Conservation (phyloP, 1,140 invertebrate species). For the Ostrea denselamellosa region DNA sequence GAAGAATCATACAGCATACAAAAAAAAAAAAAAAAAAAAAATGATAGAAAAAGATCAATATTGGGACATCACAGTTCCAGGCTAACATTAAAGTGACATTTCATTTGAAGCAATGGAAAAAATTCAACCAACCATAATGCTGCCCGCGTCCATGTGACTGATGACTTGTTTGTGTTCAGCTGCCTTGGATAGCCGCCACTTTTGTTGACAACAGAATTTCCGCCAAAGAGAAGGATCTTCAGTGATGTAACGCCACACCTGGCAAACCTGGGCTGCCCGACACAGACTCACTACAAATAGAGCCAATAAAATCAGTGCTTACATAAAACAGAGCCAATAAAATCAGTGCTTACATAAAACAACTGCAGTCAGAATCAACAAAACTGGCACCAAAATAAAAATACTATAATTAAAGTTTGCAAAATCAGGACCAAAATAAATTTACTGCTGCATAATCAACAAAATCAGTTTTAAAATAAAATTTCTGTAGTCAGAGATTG, state of each 20-base stretch:
- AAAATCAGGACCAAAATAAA: too few species aligned
- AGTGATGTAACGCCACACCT: constrained; percentile 73
- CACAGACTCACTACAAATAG: constrained; percentile 75
- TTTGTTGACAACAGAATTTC: constrained; percentile 74
- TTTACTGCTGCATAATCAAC: too few species aligned
- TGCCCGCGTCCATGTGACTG: constrained; percentile 75
- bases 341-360: too few species aligned
- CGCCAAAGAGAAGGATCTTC: constrained; percentile 75
- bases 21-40: not conserved
- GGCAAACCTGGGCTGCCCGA: constrained; percentile 74
- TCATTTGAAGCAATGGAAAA: not conserved
- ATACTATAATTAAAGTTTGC: too few species aligned
- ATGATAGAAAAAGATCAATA: too few species aligned
- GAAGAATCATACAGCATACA: not conserved
- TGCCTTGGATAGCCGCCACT: constrained; percentile 77
- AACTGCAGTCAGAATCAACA: too few species aligned
- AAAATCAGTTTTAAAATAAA: too few species aligned
- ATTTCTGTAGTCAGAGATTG: too few species aligned
- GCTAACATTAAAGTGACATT: not conserved
- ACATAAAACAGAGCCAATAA: too few species aligned
- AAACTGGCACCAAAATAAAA: too few species aligned
- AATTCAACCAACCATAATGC: constrained; percentile 71
- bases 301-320: not conserved
- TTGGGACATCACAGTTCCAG: not conserved
- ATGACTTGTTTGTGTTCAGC: constrained; percentile 78